Evolutionary conservation across 2,113 vertebrate genomes (phyloP).

Genomic region (Martes martes): DNA sequence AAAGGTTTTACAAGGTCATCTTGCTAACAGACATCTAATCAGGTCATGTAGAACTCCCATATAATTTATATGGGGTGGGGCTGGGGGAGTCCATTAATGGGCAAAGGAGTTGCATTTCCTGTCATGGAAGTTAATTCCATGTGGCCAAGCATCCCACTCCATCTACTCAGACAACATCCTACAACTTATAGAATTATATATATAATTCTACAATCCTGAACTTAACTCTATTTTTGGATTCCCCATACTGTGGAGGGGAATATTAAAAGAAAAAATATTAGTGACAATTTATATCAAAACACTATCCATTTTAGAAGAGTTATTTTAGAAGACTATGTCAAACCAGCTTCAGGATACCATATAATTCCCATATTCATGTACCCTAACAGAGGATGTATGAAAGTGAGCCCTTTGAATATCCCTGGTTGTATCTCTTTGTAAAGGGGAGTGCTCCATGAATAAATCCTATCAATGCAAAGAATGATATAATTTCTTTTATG

Average conservation of each 20-base stretch:
- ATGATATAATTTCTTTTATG: neutral
- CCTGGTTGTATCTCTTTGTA: neutral
- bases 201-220: neutral
- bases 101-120: neutral
- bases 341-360: neutral
- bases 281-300: neutral
- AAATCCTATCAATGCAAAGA: neutral
- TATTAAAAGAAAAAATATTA: conserved; percentile 6
- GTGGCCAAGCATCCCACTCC: neutral
- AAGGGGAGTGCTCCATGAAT: neutral
- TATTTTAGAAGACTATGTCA: neutral
- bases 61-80: neutral
- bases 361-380: neutral
- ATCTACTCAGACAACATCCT: neutral
- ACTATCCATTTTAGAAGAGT: neutral
- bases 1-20: neutral
- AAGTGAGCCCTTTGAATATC: neutral
- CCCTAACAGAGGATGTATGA: neutral
- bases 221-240: neutral
- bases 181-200: neutral
- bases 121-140: neutral
- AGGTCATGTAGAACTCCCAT: neutral
- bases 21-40: neutral
- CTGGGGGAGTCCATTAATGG: neutral
- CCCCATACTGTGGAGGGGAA: neutral